Base-by-base conservation (phyloP, 2,113 vertebrate species). In the Anguilla japonica region DNA sequence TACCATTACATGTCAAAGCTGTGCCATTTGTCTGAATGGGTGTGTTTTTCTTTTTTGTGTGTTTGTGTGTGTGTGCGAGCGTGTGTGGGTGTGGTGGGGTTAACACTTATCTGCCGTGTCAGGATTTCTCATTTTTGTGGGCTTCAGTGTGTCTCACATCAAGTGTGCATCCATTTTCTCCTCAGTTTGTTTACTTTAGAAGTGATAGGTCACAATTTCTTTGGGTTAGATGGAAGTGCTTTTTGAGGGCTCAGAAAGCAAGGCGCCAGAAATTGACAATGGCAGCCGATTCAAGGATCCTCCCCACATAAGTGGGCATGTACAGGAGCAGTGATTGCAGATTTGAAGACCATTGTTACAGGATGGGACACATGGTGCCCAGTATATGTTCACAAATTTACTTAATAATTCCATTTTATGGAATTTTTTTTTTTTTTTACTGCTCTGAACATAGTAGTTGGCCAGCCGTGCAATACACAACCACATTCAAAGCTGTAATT, bases 1-100 rank as follows among this genome's bases (percentile, higher is more conserved):
- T 94, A 1, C 34, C 91, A 93, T 93, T 91, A 90, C 87, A 85
- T 91, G 91, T 95, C 92, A 94, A 90, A 91, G 92, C 84, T 80
- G 82, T 13, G 81, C 87, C 87, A 93, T 93, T 93, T 93, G 89
- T 94, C 92, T 92, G 86, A 9, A 78, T 75, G 80, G 41, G 56
- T 86, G 87, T 88, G 86, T 78, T 14, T 53, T 41, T 75, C 39
- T 88, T 85, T 85, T 82, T 67, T 84, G 8, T 53, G 43, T 53
- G 8, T 53, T 6, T 53, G 50, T 53, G 50, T 14, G 50, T 53
- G 9, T 53, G 50, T 53, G 9, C 3, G 20, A 26, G 18, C 5
- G 60, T 63, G 16, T 6, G 3, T 20, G 60, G 13, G 15, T 15
- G 5, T 20, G 57, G 15, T 34, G 57, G 9, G 26, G 56, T 83